These are phyloP conservation scores for Spatula clypeata DNA, from an alignment of 2,797 vertebrate genomes.

Conservation along the genomic window DNA sequence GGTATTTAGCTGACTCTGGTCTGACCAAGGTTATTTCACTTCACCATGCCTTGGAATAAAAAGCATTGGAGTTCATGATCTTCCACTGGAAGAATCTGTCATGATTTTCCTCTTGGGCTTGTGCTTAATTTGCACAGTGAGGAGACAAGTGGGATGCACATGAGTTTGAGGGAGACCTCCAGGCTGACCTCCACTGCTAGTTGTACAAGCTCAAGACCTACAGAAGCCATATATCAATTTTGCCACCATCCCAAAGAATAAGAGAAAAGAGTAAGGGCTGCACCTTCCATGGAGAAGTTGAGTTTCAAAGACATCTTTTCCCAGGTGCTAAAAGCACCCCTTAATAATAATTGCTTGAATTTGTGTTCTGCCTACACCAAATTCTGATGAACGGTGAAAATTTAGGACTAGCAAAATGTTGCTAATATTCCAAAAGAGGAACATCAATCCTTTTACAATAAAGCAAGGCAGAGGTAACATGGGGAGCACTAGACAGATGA, in stretches of 20 bases:
- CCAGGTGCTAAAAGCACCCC: neutral
- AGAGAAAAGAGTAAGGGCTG: neutral
- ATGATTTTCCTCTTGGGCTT: neutral
- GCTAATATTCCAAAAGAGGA: neutral
- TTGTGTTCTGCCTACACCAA: neutral
- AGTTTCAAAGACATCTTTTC: neutral
- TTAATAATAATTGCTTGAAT: neutral
- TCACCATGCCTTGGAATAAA: neutral
- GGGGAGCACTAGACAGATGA: neutral
- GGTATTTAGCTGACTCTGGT: neutral
- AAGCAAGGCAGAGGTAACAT: neutral
- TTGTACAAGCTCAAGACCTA: neutral
- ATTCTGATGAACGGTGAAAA: neutral
- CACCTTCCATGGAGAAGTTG: neutral
- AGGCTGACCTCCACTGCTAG: neutral
- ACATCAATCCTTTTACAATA: neutral
- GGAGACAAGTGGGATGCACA: neutral
- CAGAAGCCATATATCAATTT: neutral
- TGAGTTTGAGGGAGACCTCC: neutral
- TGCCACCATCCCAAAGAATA: neutral
- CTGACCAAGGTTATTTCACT: neutral
- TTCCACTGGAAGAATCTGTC: neutral
- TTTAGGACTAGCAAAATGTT: neutral
- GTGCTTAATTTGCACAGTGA: neutral
- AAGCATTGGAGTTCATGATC: neutral